phyloP scores from a whole-genome alignment of 1,140 invertebrate species.

The Platyscapa corneri region DNA sequence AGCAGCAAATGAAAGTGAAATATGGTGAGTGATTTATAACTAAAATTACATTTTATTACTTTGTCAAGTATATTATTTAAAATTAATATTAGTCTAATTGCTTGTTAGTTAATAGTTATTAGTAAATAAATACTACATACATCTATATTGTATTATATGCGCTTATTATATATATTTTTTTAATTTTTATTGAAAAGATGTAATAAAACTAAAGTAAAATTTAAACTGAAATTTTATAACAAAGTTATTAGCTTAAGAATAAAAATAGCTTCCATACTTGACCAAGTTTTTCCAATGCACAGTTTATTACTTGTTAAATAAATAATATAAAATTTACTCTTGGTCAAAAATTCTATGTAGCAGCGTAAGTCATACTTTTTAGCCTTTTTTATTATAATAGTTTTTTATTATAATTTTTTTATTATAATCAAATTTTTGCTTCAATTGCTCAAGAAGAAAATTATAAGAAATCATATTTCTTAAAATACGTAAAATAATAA shows the following conservation, averaged over 20 bases:
- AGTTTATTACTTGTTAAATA: constrained; percentile 57
- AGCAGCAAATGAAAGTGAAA: constrained; percentile 74
- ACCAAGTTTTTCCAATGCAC: constrained; percentile 71
- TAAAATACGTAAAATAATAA: too few relatives aligned
- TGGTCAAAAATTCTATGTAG: too few relatives aligned
- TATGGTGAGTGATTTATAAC: constrained; percentile 68
- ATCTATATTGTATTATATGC: constrained; percentile 40
- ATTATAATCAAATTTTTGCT: too few relatives aligned
- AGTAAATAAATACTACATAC: constrained; percentile 45
- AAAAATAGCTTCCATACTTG: constrained; percentile 67
- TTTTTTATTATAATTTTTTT: too few relatives aligned
- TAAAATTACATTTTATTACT: constrained; percentile 69
- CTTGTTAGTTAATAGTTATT: constrained; percentile 54
- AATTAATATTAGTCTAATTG: constrained; percentile 12
- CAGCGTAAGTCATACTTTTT: too few relatives aligned
- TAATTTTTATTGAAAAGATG: neutral
- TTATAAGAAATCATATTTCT: too few relatives aligned
- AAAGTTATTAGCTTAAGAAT: neutral
- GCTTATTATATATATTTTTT: neutral
- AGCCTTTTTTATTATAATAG: too few relatives aligned
- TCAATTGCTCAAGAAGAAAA: too few relatives aligned
- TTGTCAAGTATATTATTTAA: constrained; percentile 69
- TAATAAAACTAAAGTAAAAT: neutral
- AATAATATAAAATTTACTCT: neutral
- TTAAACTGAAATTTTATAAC: neutral